These are phyloP conservation scores for Microcebus tavaratra DNA, from an alignment of 2,113 vertebrate genomes.

Conservation along the genomic window DNA sequence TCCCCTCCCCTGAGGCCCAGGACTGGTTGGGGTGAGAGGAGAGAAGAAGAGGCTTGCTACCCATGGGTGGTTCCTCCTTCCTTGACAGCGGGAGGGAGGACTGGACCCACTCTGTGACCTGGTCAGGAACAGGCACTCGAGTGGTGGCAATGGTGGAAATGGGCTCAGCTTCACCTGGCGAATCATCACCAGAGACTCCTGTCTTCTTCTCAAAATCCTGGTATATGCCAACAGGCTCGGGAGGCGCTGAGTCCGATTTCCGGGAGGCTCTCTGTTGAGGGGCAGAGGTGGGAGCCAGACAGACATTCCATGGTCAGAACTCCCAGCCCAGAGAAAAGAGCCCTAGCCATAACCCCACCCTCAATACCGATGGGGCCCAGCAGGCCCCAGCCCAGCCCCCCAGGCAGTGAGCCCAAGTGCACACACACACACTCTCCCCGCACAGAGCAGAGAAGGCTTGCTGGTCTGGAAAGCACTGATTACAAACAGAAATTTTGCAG, in stretches of 20 bases:
- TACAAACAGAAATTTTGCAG: not conserved
- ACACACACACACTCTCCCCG: not conserved
- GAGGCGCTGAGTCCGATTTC: slow-evolving; percentile 87
- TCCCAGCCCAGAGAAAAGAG: not conserved
- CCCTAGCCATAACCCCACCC: not conserved
- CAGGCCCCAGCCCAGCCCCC: not conserved
- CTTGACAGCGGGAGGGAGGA: not conserved
- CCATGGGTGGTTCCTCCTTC: not conserved
- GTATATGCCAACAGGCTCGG: slow-evolving; percentile 92
- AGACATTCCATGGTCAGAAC: not conserved
- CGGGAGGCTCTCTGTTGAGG: slow-evolving; percentile 89
- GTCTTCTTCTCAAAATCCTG: slow-evolving; percentile 91
- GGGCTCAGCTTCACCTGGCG: slow-evolving; percentile 76
- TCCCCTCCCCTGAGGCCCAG: not conserved
- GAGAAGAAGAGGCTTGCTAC: not conserved
- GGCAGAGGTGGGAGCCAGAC: rapidly evolving
- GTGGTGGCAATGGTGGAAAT: not conserved
- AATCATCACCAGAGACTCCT: slow-evolving; percentile 80
- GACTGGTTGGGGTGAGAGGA: not conserved
- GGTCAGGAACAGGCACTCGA: not conserved
- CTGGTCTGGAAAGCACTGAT: not conserved
- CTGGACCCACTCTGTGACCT: rapidly evolving
- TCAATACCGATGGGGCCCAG: not conserved
- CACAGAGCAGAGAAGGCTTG: not conserved
- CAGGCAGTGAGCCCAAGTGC: rapidly evolving